phyloP scores from a whole-genome alignment of 2,113 vertebrate species.

The Nothoprocta pentlandii region DNA sequence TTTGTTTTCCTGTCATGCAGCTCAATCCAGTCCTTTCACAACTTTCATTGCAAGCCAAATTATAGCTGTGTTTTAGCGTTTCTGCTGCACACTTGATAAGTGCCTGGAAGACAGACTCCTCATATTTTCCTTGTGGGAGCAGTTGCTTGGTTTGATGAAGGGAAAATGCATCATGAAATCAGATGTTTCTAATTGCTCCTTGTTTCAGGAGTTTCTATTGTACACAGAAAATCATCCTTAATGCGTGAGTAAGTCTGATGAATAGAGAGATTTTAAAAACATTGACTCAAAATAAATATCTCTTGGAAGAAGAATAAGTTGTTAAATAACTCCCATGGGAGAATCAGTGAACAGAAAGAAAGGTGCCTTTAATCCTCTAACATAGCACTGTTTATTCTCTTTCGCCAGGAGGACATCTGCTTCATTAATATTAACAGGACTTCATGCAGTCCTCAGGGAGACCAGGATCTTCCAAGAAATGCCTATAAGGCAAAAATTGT shows the following conservation, averaged over 20 bases:
- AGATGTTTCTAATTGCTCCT: slow-evolving; percentile 68
- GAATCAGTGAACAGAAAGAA: slow-evolving; percentile 20
- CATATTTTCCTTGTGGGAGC: slow-evolving; percentile 30
- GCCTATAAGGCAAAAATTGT: not conserved
- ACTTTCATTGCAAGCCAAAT: slow-evolving; percentile 19
- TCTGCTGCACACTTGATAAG: slow-evolving; percentile 9
- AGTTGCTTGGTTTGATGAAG: slow-evolving; percentile 22
- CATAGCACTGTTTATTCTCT: not conserved
- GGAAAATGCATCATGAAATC: slow-evolving; percentile 54
- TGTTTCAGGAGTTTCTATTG: slow-evolving; percentile 60
- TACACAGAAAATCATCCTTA: slow-evolving; percentile 63
- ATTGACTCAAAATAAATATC: slow-evolving; percentile 71
- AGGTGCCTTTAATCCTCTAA: not conserved
- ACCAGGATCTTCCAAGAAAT: not conserved
- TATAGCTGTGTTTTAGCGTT: slow-evolving; percentile 49
- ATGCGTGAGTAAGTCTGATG: slow-evolving; percentile 66
- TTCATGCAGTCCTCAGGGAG: not conserved
- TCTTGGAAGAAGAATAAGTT: slow-evolving; percentile 54
- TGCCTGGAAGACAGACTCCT: not conserved
- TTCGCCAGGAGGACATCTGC: not conserved
- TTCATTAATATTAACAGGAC: slow-evolving; percentile 24
- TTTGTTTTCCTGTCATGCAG: slow-evolving; percentile 8
- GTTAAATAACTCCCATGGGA: slow-evolving; percentile 64
- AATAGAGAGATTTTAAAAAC: slow-evolving; percentile 66
- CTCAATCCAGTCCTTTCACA: slow-evolving; percentile 48